Evolutionary conservation across 2,797 vertebrate genomes (phyloP).

Genomic region (Hydrophis major): DNA sequence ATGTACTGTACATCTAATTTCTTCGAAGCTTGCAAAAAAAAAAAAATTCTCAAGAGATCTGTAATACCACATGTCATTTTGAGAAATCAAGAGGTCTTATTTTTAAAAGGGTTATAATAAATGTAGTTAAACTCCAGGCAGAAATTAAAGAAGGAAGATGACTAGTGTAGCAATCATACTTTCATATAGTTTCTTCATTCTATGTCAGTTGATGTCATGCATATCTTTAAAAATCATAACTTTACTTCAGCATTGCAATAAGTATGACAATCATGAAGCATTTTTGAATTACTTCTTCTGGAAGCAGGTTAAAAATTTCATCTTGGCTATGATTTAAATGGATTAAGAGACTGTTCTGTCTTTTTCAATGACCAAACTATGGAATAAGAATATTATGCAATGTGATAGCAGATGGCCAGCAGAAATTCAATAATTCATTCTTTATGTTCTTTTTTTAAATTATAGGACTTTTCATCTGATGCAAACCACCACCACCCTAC

Average conservation of each 20-base stretch:
- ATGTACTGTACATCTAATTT: neutral
- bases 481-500: too few relatives aligned
- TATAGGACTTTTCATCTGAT: neutral
- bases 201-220: neutral
- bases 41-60: neutral
- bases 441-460: neutral
- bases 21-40: neutral
- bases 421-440: neutral
- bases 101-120: neutral
- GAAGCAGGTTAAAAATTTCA: neutral
- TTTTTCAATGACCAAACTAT: neutral
- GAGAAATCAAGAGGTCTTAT: neutral
- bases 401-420: neutral
- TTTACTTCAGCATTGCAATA: neutral
- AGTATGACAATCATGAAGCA: neutral
- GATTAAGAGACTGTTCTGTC: neutral
- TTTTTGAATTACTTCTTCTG: neutral
- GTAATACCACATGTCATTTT: neutral
- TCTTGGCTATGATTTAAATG: neutral
- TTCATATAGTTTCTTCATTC: neutral
- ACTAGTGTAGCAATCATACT: neutral
- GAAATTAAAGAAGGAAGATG: neutral
- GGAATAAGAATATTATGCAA: neutral
- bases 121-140: neutral
- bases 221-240: neutral